phyloP scores from a whole-genome alignment of 2,797 vertebrate species.

The Uromys caudimaculatus region DNA sequence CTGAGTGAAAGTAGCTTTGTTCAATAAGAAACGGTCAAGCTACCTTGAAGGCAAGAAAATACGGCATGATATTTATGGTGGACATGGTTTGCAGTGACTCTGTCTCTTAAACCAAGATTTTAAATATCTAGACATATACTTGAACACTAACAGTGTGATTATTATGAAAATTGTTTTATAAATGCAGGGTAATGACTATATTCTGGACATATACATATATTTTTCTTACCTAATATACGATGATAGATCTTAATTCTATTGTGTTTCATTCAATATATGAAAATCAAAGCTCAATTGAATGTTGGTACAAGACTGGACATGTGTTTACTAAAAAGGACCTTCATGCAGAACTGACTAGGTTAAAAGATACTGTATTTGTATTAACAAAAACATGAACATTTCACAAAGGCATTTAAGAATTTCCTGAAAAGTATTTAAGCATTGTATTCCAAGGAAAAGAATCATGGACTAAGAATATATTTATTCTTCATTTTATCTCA shows the following conservation, averaged over 20 bases:
- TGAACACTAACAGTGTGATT: constrained; percentile 25
- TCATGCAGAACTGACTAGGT: constrained; percentile 89
- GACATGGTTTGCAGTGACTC: not conserved
- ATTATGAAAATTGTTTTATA: constrained; percentile 29
- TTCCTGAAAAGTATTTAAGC: constrained; percentile 23
- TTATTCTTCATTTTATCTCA: not conserved
- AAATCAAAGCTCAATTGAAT: constrained; percentile 78
- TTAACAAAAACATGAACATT: constrained; percentile 52
- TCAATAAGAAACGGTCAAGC: constrained; percentile 58
- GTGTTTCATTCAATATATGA: not conserved
- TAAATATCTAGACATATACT: constrained; percentile 2
- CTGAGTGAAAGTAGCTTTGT: constrained; percentile 44
- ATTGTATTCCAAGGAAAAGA: constrained; percentile 58
- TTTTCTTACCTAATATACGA: constrained; percentile 11
- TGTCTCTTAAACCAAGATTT: constrained; percentile 21
- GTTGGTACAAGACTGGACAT: constrained; percentile 73
- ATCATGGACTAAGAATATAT: constrained; percentile 22
- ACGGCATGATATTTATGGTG: not conserved
- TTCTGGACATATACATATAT: not conserved
- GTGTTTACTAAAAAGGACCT: constrained; percentile 86
- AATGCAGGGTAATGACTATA: constrained; percentile 21
- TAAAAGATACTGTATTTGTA: constrained; percentile 67
- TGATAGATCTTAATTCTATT: constrained; percentile 83
- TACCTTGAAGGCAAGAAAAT: not conserved
- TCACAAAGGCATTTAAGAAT: constrained; percentile 67